phyloP scores from a whole-genome alignment of 2,113 vertebrate genomes.

The Neoarius graeffei region DNA sequence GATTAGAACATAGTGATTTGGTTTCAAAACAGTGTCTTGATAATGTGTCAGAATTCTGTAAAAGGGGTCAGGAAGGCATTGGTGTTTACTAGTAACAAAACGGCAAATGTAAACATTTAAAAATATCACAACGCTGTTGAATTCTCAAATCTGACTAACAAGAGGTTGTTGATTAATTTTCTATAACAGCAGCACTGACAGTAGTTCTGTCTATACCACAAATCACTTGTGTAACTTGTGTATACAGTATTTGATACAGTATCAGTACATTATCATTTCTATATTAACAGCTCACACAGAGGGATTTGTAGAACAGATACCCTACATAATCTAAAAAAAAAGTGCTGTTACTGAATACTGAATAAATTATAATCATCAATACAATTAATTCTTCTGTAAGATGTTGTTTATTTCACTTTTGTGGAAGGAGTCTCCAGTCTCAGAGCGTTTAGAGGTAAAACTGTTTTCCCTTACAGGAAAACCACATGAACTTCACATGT shows the following conservation, averaged over 20 bases:
- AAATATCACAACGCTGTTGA: not conserved
- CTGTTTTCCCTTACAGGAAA: too few species aligned
- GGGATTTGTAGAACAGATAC: not conserved
- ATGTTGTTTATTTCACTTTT: not conserved
- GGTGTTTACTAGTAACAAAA: not conserved
- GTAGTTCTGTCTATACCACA: not conserved
- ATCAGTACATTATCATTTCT: not conserved
- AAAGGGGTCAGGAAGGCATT: not conserved
- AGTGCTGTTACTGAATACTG: not conserved
- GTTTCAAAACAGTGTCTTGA: not conserved
- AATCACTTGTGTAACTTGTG: not conserved
- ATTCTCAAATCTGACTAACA: not conserved
- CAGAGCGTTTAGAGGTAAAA: not conserved
- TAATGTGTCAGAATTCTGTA: not conserved
- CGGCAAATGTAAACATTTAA: not conserved
- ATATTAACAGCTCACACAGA: not conserved
- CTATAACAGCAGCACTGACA: not conserved
- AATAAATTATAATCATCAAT: not conserved
- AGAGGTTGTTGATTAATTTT: not conserved
- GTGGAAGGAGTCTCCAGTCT: not conserved
- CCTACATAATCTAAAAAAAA: not conserved
- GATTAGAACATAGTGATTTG: not conserved
- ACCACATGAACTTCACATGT: too few species aligned
- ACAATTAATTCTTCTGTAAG: not conserved
- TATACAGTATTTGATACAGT: not conserved